A percentile compares a stretch with the other conserved stretches of the same genome.
phyloP scores from a whole-genome alignment of 2,113 vertebrate species.

The Microcebus murinus region DNA sequence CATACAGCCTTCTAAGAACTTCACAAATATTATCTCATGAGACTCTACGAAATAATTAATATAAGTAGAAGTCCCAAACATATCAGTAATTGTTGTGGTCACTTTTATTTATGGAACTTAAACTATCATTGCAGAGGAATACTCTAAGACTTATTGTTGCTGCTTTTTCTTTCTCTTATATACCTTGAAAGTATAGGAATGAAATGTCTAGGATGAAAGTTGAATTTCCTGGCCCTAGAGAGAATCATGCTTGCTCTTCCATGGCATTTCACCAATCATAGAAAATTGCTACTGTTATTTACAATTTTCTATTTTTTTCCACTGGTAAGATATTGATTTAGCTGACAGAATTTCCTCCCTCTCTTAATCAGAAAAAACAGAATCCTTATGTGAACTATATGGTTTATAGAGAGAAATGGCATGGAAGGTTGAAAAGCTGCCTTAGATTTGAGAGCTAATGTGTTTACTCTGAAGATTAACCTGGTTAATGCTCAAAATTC shows the following conservation, averaged over 20 bases:
- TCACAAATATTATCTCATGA: not conserved
- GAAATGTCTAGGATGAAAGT: not conserved
- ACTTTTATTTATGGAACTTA: not conserved
- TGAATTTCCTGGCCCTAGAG: not conserved
- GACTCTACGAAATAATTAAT: not conserved
- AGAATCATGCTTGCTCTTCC: not conserved
- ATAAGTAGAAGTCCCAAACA: not conserved
- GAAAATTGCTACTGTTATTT: constrained; percentile 61
- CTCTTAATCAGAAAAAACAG: constrained; percentile 60
- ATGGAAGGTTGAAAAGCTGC: not conserved
- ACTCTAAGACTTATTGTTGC: not conserved
- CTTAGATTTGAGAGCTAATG: constrained; percentile 3
- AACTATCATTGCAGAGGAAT: not conserved
- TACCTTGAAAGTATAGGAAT: not conserved
- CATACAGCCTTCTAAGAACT: not conserved
- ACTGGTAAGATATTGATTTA: constrained; percentile 58
- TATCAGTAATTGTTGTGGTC: not conserved
- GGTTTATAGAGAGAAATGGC: not conserved
- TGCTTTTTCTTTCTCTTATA: not conserved
- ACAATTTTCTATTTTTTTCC: constrained; percentile 44
- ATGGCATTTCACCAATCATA: not conserved
- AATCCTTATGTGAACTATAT: constrained; percentile 17
- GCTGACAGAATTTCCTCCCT: constrained; percentile 53
- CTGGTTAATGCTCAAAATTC: not conserved
- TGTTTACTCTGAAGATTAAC: constrained; percentile 36